Evolutionary conservation across 2,113 vertebrate species (phyloP).

Genomic region (Patagioenas fasciata): DNA sequence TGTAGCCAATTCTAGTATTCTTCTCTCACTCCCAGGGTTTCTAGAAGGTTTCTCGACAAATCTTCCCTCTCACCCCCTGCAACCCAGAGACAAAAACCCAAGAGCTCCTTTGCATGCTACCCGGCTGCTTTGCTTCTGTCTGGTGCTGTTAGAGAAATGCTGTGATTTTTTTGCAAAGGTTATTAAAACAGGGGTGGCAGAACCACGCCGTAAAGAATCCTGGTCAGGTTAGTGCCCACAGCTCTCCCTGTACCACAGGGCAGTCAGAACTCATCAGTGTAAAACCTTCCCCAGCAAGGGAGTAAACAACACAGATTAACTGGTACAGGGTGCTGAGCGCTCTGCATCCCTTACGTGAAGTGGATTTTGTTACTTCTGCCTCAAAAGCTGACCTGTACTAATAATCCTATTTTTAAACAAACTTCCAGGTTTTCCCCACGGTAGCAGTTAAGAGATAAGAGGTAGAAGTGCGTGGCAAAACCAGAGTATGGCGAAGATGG

Average conservation of each 20-base stretch:
- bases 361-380: neutral
- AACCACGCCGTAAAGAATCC: neutral
- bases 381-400: neutral
- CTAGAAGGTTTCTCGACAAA: neutral
- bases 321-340: neutral
- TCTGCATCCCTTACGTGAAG: neutral
- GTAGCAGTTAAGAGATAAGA: neutral
- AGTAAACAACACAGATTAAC: neutral
- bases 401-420: neutral
- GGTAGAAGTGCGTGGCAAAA: neutral
- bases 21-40: neutral
- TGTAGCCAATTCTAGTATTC: neutral
- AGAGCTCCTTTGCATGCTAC: neutral
- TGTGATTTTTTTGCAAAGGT: neutral
- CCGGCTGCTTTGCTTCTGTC: neutral
- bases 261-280: neutral
- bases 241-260: neutral
- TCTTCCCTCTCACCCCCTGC: neutral
- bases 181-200: neutral
- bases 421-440: neutral
- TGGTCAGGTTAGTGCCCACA: neutral
- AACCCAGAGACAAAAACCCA: neutral
- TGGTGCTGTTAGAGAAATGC: neutral
- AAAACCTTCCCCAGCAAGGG: neutral
- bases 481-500: neutral